Percentiles rank a stretch among this genome's conserved stretches.
Evolutionary conservation across 2,888 invertebrate genomes (phyloP).

Genomic region (Lochmaea capreae): DNA sequence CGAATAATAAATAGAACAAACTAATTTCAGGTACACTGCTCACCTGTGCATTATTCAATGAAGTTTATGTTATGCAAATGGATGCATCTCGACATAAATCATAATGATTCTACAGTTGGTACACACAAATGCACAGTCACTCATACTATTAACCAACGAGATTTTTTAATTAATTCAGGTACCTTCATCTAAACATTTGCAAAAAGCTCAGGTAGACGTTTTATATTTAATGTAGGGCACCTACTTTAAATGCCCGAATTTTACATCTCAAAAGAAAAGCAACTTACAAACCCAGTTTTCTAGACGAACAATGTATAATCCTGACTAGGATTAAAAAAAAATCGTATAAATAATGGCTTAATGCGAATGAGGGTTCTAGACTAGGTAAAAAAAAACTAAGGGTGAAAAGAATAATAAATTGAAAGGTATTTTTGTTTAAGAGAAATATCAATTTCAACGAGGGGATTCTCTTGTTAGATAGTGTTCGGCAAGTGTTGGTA

Average conservation of each 20-base stretch:
- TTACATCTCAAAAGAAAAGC: slow-evolving; percentile 52
- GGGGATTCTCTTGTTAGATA: slow-evolving; percentile 19
- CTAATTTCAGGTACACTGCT: slow-evolving; percentile 5
- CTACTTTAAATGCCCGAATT: slow-evolving; percentile 51
- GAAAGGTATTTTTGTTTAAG: slow-evolving; percentile 23
- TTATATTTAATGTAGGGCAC: slow-evolving; percentile 52
- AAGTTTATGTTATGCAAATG: slow-evolving; percentile 1
- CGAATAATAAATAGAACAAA: slow-evolving; percentile 4
- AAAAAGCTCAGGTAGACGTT: slow-evolving; percentile 44
- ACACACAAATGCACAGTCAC: slow-evolving; percentile 30
- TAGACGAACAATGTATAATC: slow-evolving; percentile 52
- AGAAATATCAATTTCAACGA: slow-evolving; percentile 30
- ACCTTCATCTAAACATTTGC: slow-evolving; percentile 40
- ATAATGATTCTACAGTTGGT: slow-evolving; percentile 11
- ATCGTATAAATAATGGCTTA: slow-evolving; percentile 52
- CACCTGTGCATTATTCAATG: slow-evolving; percentile 15
- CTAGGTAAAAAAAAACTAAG: slow-evolving; percentile 43
- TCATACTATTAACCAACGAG: slow-evolving; percentile 31
- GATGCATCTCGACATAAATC: slow-evolving; percentile 15
- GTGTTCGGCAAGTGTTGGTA: slow-evolving; percentile 19
- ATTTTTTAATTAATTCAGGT: slow-evolving; percentile 43
- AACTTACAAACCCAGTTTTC: slow-evolving; percentile 52
- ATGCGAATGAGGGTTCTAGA: slow-evolving; percentile 43
- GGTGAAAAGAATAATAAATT: slow-evolving; percentile 36
- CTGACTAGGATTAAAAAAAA: slow-evolving; percentile 49